These are phyloP conservation scores for Apaloderma vittatum DNA, from an alignment of 2,113 vertebrate genomes.

Conservation along the genomic window DNA sequence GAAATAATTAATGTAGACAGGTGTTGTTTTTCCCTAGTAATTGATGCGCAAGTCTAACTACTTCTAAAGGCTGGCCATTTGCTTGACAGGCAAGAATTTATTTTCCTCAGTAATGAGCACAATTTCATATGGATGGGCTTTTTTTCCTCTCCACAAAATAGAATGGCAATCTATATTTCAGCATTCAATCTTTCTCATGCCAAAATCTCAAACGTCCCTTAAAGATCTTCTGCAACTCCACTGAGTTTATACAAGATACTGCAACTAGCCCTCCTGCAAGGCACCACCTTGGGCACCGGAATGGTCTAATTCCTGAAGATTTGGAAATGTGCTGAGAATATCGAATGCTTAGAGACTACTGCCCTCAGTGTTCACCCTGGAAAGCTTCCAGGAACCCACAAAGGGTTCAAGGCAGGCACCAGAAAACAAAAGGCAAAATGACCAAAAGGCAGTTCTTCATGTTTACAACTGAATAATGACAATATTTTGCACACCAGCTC, in stretches of 20 bases:
- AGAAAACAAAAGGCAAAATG: not conserved
- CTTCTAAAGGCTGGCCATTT: slow-evolving; percentile 44
- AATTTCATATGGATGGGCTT: slow-evolving; percentile 7
- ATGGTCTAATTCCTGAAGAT: not conserved
- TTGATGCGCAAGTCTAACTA: slow-evolving; percentile 15
- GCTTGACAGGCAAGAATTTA: slow-evolving; percentile 47
- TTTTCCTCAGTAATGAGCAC: slow-evolving; percentile 53
- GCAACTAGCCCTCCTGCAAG: not conserved
- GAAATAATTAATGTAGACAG: slow-evolving; percentile 41
- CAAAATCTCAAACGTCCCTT: not conserved
- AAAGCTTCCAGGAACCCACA: not conserved
- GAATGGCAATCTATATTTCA: slow-evolving; percentile 5
- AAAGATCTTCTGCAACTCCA: not conserved
- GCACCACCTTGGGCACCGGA: not conserved
- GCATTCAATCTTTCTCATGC: not conserved
- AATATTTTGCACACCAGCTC: not conserved
- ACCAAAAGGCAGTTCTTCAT: not conserved
- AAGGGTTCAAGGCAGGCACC: not conserved
- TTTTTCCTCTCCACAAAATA: not conserved
- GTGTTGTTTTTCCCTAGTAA: slow-evolving; percentile 35
- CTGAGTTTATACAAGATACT: not conserved
- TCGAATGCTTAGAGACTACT: not conserved
- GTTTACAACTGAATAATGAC: not conserved
- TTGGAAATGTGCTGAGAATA: not conserved
- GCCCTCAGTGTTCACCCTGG: not conserved